These are phyloP conservation scores for Thomomys bottae DNA, from an alignment of 2,113 vertebrate genomes.

Conservation along the genomic window DNA sequence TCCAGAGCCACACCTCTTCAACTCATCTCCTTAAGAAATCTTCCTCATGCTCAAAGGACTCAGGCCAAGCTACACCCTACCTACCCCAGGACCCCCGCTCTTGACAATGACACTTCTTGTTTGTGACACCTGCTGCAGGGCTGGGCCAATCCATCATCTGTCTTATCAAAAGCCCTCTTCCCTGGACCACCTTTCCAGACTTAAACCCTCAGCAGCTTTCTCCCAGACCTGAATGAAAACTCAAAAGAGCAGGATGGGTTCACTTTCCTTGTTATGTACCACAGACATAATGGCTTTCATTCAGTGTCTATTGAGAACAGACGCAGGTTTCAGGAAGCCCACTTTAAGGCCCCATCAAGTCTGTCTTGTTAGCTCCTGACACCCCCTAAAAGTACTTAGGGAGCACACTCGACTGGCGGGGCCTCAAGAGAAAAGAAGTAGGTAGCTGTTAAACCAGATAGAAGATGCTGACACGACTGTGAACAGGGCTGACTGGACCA, in stretches of 20 bases:
- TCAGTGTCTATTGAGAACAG: neutral
- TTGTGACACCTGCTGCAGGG: neutral
- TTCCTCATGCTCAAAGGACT: neutral
- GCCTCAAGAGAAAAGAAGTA: constrained; percentile 31
- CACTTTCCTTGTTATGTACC: neutral
- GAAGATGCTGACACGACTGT: neutral
- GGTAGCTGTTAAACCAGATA: constrained; percentile 13
- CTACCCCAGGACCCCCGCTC: neutral
- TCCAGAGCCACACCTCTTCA: neutral
- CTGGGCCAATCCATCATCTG: neutral
- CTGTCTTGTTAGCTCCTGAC: neutral
- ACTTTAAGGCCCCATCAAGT: neutral
- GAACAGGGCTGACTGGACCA: neutral
- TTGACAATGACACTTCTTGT: neutral
- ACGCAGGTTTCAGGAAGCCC: neutral
- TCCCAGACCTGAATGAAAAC: neutral
- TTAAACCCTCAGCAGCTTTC: neutral
- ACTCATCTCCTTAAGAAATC: neutral
- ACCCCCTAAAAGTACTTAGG: neutral
- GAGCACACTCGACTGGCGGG: constrained; percentile 17
- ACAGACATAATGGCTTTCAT: neutral
- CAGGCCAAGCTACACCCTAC: neutral
- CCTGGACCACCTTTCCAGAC: neutral
- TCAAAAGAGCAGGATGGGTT: neutral
- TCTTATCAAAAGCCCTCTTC: neutral